Conservation (phyloP, 2,888 invertebrate species). For the Apamea crenata region DNA sequence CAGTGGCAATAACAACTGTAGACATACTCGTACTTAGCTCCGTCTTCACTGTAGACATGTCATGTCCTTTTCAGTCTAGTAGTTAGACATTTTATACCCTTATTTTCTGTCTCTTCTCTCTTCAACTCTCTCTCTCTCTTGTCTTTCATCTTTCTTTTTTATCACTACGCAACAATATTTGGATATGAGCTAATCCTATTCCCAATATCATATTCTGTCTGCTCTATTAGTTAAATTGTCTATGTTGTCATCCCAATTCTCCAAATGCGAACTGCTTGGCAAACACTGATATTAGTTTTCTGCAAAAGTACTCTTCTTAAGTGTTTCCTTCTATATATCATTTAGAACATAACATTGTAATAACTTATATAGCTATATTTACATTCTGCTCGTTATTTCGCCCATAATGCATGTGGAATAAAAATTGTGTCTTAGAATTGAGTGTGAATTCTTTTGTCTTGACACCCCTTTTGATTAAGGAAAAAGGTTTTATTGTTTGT, state of each 20-base stretch:
- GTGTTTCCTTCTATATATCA: conserved; percentile 86
- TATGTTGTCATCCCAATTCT: conserved; percentile 85
- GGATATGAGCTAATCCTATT: conserved; percentile 50
- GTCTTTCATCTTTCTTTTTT: conserved; percentile 35
- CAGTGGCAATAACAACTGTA: neutral
- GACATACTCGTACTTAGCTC: neutral
- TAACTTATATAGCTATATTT: conserved; percentile 65
- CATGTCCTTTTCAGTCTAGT: conserved; percentile 10
- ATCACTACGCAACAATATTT: conserved; percentile 46
- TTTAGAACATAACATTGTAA: conserved; percentile 67
- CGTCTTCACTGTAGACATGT: neutral
- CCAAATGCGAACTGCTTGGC: conserved; percentile 86
- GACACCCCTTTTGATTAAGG: conserved; percentile 62
- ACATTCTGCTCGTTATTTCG: conserved; percentile 59
- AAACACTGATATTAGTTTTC: conserved; percentile 88
- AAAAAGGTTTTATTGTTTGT: conserved; percentile 58
- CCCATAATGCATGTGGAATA: conserved; percentile 47
- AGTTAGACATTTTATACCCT: neutral
- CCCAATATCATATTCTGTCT: conserved; percentile 64
- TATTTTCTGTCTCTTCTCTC: conserved; percentile 17
- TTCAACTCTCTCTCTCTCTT: too few species aligned
- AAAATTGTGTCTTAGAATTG: conserved; percentile 53
- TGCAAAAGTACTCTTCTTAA: conserved; percentile 84
- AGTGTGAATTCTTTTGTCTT: conserved; percentile 58
- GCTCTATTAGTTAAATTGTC: conserved; percentile 73